Base-by-base conservation (phyloP, 1,140 invertebrate species). In the Magallana gigas region DNA sequence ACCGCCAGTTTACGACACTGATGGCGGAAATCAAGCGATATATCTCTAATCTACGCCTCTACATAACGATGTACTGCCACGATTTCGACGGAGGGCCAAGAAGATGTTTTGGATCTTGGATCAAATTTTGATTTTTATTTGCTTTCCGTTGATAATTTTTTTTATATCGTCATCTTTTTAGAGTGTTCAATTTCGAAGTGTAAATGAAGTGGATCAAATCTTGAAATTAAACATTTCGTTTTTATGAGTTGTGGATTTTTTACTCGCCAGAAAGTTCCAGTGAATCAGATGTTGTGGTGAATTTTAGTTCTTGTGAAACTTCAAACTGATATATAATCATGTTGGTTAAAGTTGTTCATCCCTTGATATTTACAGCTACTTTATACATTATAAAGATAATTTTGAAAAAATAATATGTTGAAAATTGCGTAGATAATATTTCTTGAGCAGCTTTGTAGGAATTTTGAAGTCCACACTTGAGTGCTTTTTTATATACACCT, bases 181-280 rank as follows among this genome's bases (percentile, higher is more conserved):
- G 36, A 76, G 68, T 76, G 68, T 76, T 76, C 23, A 76, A 29
- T 76, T 76, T 76, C 68, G 36, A 9, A 76, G 68, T 76, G 68
- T 76, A 29, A 76, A 76, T 76, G 68, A 76, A 76, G 68, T 76
- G 68, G 23, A 76, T 76, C 68, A 76, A 76, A 76, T 76, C 68
- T 48, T 76, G 8, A 76, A 36, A 12, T 76, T 76, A 4, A 76
- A 18, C 18, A 36, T 12, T 36, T 3, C 18, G 68, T 76, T 76
- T 76, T 76, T 76, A 76, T 36, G 68, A 76, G 23, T 76, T 76
- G 18, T 29, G 68, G 68, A 76, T 76, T 76, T 76, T 18, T 76
- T 9, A 36, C 36, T 48, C 2, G 36, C 5, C 36, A 48, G 12
- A 71, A 71, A 71, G 68, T 12, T 76, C 3, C 9, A 11, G 29